Base-by-base conservation (phyloP, 2,888 invertebrate genomes). In the Petrolisthes cinctipes region DNA sequence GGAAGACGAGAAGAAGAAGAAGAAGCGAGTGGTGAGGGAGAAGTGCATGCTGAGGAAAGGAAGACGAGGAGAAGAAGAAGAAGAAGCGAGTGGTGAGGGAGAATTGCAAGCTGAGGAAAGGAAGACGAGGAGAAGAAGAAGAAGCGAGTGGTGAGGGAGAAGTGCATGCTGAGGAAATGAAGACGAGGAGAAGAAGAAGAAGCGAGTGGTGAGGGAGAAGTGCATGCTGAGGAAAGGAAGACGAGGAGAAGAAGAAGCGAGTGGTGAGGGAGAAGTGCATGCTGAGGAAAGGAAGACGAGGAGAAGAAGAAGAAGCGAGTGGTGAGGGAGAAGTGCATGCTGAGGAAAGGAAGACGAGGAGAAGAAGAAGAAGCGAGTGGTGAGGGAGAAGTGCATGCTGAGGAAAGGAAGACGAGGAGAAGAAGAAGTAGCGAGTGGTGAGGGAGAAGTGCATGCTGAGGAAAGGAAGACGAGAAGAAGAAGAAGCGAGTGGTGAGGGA, bases 121-220 rank as follows among this genome's bases (percentile, higher is more conserved):
- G 66, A 51, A 37, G 51, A 66, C 57, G 17, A 82, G n/a, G n/a
- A n/a, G 82, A 82, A 14, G 78, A 53, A 51, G n/a, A 53, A 11
- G 17, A n/a, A n/a, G n/a, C 17, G 51, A 7, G 1, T 14, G 6
- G 11, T 14, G 78, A 9, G 53, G 51, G 56, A 53, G 20, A 53
- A 51, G 17, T 17, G n/a, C n/a, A n/a, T n/a, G 14, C 0, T 9
- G 54, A 51, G 53, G n/a, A 56, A 80, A 20, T 4, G 57, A 56
- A 57, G 20, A 51, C 3, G 57, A 56, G n/a, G 1, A 57, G 5
- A 5, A n/a, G n/a, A n/a, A 6, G 56, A 11, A 14, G 17, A 20
- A 20, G 9, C 6, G 57, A 56, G 5, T 7, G 51, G 23, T 4
- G 4, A 14, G 6, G 20, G 23, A 75, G 23, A 17, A 23, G 6